These are phyloP conservation scores for Latrodectus elegans DNA, from an alignment of 2,888 invertebrate genomes.

Conservation along the genomic window DNA sequence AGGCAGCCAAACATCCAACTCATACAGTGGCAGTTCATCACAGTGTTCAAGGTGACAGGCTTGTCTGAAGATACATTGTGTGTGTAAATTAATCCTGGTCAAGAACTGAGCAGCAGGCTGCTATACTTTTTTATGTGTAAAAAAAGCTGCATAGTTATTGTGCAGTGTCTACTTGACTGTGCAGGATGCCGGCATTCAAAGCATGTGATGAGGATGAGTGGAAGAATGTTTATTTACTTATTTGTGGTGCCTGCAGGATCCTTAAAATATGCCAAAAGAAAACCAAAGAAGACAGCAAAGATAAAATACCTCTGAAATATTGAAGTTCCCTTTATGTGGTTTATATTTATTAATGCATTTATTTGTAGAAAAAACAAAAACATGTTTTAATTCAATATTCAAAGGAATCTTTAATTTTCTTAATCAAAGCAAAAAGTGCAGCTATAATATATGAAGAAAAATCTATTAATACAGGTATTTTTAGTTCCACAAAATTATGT, in stretches of 20 bases:
- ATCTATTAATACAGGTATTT: no score
- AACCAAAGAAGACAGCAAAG: slow-evolving; percentile 61
- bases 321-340: slow-evolving; percentile 27
- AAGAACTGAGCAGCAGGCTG: slow-evolving; percentile 61
- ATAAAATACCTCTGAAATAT: slow-evolving; percentile 39
- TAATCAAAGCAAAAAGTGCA: no score
- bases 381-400: no score
- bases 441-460: no score
- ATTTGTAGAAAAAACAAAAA: neutral
- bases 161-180: slow-evolving; percentile 42
- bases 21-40: slow-evolving; percentile 67
- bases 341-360: slow-evolving; percentile 28
- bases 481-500: neutral
- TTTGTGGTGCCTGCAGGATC: slow-evolving; percentile 21
- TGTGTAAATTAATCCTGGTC: slow-evolving; percentile 41
- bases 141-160: slow-evolving; percentile 25
- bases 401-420: no score
- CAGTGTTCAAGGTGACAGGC: slow-evolving; percentile 70
- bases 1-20: slow-evolving; percentile 64
- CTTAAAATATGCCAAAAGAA: slow-evolving; percentile 57
- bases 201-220: slow-evolving; percentile 26
- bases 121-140: slow-evolving; percentile 45
- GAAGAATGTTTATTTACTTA: slow-evolving; percentile 30
- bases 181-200: slow-evolving; percentile 43
- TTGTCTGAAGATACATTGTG: slow-evolving; percentile 61